Conservation (phyloP, 2,797 vertebrate genomes). For the Huso huso region DNA sequence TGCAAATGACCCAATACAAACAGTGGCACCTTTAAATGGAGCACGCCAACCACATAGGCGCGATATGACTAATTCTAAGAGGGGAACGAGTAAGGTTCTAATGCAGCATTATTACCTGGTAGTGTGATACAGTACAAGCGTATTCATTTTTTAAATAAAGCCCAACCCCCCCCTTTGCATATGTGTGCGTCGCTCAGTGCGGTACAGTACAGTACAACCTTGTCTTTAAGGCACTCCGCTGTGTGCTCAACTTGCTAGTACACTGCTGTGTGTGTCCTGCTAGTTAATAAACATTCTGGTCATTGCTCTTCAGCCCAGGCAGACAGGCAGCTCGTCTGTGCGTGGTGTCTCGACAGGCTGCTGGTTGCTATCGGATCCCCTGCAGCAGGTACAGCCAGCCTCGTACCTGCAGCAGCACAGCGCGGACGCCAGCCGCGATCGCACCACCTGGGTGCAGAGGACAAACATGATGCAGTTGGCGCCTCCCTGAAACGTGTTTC, state of each 20-base stretch:
- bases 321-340: not conserved
- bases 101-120: too few relatives aligned
- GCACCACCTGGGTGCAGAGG: slow-evolving; percentile 68
- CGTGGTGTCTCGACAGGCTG: not conserved
- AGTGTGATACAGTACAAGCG: too few relatives aligned
- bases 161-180: too few relatives aligned
- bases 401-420: slow-evolving; percentile 37
- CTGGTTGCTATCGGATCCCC: not conserved
- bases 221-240: not conserved
- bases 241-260: not conserved
- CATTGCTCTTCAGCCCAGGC: slow-evolving; percentile 25
- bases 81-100: too few relatives aligned
- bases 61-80: too few relatives aligned
- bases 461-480: slow-evolving; percentile 95
- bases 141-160: too few relatives aligned
- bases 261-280: not conserved
- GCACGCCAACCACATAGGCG: too few relatives aligned
- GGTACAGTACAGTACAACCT: not conserved
- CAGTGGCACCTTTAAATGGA: too few relatives aligned
- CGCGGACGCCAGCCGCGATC: slow-evolving; percentile 54
- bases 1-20: too few relatives aligned
- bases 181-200: not conserved
- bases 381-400: not conserved
- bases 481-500: slow-evolving; percentile 91
- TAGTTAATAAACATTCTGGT: not conserved